These are phyloP conservation scores for Prietella phreatophila DNA, from an alignment of 2,113 vertebrate genomes.

Conservation along the genomic window DNA sequence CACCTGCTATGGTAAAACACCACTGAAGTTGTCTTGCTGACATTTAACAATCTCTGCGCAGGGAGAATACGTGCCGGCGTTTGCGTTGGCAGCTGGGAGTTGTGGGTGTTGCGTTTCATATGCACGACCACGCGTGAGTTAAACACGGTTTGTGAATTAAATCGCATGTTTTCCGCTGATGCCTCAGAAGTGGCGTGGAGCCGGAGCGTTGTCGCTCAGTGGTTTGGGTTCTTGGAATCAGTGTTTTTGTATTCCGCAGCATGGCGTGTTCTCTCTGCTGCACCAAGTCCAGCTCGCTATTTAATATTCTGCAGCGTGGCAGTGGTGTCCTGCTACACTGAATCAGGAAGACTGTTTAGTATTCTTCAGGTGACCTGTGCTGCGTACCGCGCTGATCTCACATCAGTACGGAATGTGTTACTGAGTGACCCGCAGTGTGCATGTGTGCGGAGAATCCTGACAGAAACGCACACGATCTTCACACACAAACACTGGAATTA, in stretches of 20 bases:
- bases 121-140: neutral
- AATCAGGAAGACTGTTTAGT: slow-evolving; percentile 16
- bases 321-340: neutral
- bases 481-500: neutral
- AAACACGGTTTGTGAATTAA: no score
- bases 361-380: slow-evolving; percentile 24
- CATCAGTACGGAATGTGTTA: slow-evolving; percentile 7
- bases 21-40: neutral
- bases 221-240: neutral
- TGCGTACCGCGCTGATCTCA: neutral
- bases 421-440: slow-evolving; percentile 36
- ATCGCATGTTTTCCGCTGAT: neutral
- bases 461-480: no score
- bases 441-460: slow-evolving; percentile 41
- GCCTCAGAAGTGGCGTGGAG: neutral
- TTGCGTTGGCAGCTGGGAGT: neutral
- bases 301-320: slow-evolving; percentile 26
- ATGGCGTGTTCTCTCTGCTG: slow-evolving; percentile 3
- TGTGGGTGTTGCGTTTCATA: neutral
- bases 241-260: slow-evolving; percentile 23
- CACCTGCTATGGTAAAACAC: slow-evolving; percentile 87
- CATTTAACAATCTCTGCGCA: no score
- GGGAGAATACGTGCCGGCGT: neutral
- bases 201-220: neutral
- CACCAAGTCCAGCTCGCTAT: slow-evolving; percentile 16